phyloP scores from a whole-genome alignment of 2,113 vertebrate species.

The Lepus timidus region DNA sequence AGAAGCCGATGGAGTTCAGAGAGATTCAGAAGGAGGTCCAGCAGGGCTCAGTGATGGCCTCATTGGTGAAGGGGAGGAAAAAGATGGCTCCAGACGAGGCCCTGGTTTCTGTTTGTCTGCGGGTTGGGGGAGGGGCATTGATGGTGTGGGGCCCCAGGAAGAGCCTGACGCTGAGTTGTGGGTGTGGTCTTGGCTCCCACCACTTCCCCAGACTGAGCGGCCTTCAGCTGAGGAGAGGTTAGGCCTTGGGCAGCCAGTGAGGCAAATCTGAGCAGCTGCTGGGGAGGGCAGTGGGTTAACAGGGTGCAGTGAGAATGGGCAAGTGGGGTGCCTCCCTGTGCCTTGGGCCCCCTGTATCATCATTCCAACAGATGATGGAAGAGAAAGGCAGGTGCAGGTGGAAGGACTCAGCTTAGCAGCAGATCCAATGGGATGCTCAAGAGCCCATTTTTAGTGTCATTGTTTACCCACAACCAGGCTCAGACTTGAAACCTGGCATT shows the following conservation, averaged over 20 bases:
- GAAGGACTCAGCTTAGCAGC: background rate
- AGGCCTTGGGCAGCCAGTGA: background rate
- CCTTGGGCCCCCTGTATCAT: accelerated
- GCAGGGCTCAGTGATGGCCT: background rate
- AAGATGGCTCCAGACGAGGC: background rate
- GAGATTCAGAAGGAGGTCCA: background rate
- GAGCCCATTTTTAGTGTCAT: accelerated
- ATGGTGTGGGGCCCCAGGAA: background rate
- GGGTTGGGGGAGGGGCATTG: background rate
- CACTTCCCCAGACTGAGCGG: too few species aligned
- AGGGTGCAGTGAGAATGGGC: too few species aligned
- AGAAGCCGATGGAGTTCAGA: background rate
- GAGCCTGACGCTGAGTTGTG: background rate
- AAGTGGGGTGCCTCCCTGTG: background rate
- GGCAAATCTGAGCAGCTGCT: background rate
- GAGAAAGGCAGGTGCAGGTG: background rate
- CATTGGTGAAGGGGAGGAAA: background rate
- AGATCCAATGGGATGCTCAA: background rate
- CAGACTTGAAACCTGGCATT: background rate
- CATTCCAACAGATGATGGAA: too few species aligned
- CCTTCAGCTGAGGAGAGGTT: background rate
- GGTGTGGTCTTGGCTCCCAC: accelerated
- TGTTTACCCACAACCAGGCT: background rate
- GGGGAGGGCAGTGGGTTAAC: background rate
- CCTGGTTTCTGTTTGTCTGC: background rate